Base-by-base conservation (phyloP, 2,888 invertebrate genomes). In the Sminthurides aquaticus region DNA sequence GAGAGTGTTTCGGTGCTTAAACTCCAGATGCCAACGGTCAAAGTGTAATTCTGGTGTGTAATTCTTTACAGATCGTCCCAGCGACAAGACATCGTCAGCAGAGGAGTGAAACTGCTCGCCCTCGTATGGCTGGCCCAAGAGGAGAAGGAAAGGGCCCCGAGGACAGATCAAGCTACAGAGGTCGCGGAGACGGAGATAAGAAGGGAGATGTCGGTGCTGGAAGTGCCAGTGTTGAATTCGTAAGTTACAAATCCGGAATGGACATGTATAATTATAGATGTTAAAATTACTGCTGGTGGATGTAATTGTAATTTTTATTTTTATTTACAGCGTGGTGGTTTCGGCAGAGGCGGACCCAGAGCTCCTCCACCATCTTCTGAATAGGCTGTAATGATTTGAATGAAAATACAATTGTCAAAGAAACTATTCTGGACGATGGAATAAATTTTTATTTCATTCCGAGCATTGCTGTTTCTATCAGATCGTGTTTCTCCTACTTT, bases 131-230 rank as follows among this genome's bases (percentile, higher is more conserved):
- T 2, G 84, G 85, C 48, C 84, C 88, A 24, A 81, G 87, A 72
- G 82, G 84, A 55, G 87, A 91, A 70, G 82, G 83, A 55, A 86
- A 89, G 77, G 85, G 87, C 2, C 86, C 88, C 0, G 91, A 91
- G 79, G 92, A 93, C 79, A 84, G 92, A 68, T 85, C 87, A 5
- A 87, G 87, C 15, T 92, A 92, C 83, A 86, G 92, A 78, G 84
- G 91, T 66, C 87, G 87, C 25, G 84, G 84, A 62, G 84, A 85
- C 57, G 81, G 86, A 67, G 97, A 98, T 80, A 98, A 98, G 82
- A 94, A 94, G 81, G 90, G 91, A 69, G 98, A 98, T 81, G 97
- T 94, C 76, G 98, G 97, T 73, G 91, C 95, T 76, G 98, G 97
- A 72, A 88, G 91, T 67, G 90, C 88, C 73, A 89, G 89, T 80